Base-by-base conservation (phyloP, 2,113 vertebrate species). In the Oncorhynchus nerka region DNA sequence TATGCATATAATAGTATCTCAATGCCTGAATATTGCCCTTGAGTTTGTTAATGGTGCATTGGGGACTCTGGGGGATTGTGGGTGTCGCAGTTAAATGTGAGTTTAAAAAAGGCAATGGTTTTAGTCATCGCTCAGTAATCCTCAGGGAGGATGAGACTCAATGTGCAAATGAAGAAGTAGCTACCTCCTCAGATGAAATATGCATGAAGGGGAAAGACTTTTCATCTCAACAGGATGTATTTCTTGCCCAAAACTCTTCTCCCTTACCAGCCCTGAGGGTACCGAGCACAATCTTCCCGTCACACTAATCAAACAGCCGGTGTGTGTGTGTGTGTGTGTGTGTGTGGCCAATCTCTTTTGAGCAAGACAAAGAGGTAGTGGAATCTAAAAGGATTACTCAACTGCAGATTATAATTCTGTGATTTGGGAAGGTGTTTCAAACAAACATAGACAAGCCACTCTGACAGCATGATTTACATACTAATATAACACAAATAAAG, bases 51-150 rank as follows among this genome's bases (percentile, higher is more conserved):
- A 83, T 81, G 71, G 77, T 80, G 74, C 67, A 66, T 13, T 19
- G 64, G 70, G 76, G 77, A 26, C 70, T 73, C 19, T 19, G 64
- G 70, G 78, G 77, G 64, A 71, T 73, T 75, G 73, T 75, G 79
- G 83, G 71, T 81, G 79, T 78, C 51, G 72, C 66, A 67, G 73
- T 79, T 84, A 83, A 89, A 87, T 82, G 71, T 79, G 73, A 75
- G 73, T 74, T 85, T 73, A 80, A 73, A 75, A 85, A 67, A 55
- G 51, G 72, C 57, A 74, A 70, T 55, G 62, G 55, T 70, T 73
- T 87, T 81, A 85, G 79, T 90, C 89, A 83, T 83, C 48, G 77
- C 74, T 78, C 80, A 75, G 85, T 87, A 88, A 87, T 88, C 81
- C 79, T 75, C 70, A 76, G 81, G 81, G 80, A 74, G 77, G 30